These are phyloP conservation scores for Dermatemys mawii DNA, from an alignment of 2,113 vertebrate genomes.

Conservation along the genomic window DNA sequence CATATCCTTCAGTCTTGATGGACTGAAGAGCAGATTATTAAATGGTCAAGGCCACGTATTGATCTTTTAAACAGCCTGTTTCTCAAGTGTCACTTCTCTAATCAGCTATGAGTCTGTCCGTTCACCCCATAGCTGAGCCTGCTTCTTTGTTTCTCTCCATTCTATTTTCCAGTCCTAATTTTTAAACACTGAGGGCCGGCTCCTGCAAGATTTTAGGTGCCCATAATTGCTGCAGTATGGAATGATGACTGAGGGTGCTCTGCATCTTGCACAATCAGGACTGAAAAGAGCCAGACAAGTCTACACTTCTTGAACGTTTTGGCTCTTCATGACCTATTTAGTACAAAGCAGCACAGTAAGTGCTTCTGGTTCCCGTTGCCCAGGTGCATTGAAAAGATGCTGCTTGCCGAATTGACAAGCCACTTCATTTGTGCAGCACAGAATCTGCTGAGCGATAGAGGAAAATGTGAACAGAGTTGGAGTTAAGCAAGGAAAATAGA, in stretches of 20 bases:
- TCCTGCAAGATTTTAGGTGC: neutral
- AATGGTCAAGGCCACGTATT: neutral
- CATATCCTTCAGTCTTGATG: neutral
- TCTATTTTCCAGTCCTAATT: neutral
- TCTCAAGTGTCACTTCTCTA: neutral
- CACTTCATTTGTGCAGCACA: neutral
- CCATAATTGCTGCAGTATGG: rapidly evolving
- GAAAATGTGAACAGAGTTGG: neutral
- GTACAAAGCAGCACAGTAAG: neutral
- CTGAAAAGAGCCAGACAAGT: neutral
- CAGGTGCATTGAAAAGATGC: neutral
- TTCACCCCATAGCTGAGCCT: neutral
- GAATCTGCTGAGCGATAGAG: neutral
- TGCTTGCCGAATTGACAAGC: neutral
- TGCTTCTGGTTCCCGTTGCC: slow-evolving; percentile 46
- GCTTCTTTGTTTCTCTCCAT: neutral
- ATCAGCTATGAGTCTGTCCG: neutral
- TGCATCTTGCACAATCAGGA: rapidly evolving
- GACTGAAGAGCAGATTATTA: neutral
- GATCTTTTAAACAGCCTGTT: neutral
- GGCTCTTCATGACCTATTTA: neutral
- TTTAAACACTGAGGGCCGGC: neutral
- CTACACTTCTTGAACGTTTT: neutral
- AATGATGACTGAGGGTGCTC: neutral
- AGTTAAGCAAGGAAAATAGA: neutral